phyloP scores from a whole-genome alignment of 2,113 vertebrate genomes.

The Chaetodon auriga region DNA sequence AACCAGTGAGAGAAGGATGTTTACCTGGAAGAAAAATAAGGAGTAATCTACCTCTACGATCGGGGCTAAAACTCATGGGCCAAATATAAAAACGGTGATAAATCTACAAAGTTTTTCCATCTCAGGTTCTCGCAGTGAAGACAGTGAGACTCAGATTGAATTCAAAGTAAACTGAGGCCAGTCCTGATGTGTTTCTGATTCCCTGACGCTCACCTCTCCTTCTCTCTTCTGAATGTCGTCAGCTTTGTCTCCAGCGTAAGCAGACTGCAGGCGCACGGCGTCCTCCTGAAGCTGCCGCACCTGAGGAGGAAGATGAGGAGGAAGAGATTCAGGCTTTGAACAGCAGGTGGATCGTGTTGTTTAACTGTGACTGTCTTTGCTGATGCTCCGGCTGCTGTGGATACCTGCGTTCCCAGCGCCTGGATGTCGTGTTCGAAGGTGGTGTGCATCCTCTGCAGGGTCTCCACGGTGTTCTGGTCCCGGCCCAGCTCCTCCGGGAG shows the following conservation, averaged over 20 bases:
- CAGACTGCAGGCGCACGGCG: conserved; percentile 94
- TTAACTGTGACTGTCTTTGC: no score
- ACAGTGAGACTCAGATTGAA: neutral
- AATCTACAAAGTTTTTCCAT: neutral
- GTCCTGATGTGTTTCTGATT: neutral
- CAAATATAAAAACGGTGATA: neutral
- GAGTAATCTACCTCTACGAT: neutral
- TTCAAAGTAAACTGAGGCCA: conserved; percentile 11
- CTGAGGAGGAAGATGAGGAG: conserved; percentile 70
- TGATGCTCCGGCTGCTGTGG: no score
- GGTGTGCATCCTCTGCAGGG: conserved; percentile 97
- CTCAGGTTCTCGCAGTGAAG: no score
- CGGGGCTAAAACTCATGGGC: neutral
- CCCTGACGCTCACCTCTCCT: conserved; percentile 83
- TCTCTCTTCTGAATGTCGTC: conserved; percentile 99
- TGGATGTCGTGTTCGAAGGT: conserved; percentile 98
- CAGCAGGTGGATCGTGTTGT: no score
- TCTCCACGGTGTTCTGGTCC: conserved; percentile 99
- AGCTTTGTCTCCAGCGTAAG: conserved; percentile 97
- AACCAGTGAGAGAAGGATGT: neutral
- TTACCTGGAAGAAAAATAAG: neutral
- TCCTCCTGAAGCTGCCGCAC: conserved; percentile 98
- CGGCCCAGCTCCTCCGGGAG: conserved; percentile 96
- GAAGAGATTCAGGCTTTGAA: no score
- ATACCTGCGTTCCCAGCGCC: conserved; percentile 96